phyloP scores from a whole-genome alignment of 2,797 vertebrate genomes.

The Cryptoblepharus egeriae region DNA sequence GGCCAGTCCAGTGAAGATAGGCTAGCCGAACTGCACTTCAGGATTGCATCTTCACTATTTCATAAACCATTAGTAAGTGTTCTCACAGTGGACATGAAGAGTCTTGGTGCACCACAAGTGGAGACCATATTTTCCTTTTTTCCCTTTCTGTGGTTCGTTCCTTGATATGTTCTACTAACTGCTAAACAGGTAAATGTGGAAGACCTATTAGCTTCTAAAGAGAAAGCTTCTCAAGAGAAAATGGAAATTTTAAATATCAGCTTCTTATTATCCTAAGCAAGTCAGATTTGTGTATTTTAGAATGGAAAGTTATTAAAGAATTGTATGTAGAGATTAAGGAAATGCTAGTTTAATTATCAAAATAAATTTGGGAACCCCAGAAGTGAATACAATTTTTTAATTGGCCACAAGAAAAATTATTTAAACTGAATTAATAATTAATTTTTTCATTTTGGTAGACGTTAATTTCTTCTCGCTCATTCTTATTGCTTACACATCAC shows the following conservation, averaged over 20 bases:
- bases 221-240: neutral
- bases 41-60: constrained; percentile 1
- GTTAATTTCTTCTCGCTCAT: constrained; percentile 54
- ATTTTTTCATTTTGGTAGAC: constrained; percentile 51
- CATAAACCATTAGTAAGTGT: constrained; percentile 19
- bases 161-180: neutral
- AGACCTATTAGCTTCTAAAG: neutral
- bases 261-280: neutral
- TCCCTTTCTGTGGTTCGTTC: too few relatives aligned
- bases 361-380: constrained; percentile 23
- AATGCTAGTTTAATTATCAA: constrained; percentile 25
- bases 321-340: constrained; percentile 3
- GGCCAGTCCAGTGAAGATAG: too few relatives aligned
- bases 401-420: constrained; percentile 70
- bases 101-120: constrained; percentile 8
- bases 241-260: neutral
- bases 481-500: constrained; percentile 69
- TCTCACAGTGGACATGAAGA: constrained; percentile 21
- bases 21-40: too few relatives aligned
- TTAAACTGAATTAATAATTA: constrained; percentile 69
- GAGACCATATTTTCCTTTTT: neutral
- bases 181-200: constrained; percentile 12
- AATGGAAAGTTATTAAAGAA: neutral
- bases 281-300: neutral
- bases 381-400: constrained; percentile 9